These are phyloP conservation scores for Aphaenogaster rudis DNA, from an alignment of 1,140 invertebrate species.

Conservation along the genomic window DNA sequence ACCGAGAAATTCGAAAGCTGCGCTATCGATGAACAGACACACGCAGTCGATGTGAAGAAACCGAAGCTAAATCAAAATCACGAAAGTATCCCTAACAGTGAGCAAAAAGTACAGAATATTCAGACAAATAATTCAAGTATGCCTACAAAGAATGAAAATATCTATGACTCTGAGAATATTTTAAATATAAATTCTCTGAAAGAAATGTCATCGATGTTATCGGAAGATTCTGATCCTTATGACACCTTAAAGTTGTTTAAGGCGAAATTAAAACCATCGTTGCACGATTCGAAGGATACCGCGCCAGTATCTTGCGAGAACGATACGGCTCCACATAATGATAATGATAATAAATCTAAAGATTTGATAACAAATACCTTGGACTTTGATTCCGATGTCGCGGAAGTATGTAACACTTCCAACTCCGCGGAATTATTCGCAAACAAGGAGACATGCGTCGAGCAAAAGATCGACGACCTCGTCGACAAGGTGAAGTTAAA, in stretches of 20 bases:
- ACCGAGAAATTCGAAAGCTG: slow-evolving; percentile 40
- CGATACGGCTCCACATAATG: background rate
- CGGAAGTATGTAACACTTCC: slow-evolving; percentile 49
- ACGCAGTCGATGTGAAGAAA: slow-evolving; percentile 31
- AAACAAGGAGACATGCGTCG: slow-evolving; percentile 19
- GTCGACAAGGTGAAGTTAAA: slow-evolving; percentile 73
- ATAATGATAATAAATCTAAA: slow-evolving; percentile 67
- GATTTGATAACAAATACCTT: slow-evolving; percentile 22
- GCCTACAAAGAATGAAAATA: slow-evolving; percentile 47
- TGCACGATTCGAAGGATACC: slow-evolving; percentile 78
- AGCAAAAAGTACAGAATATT: slow-evolving; percentile 46
- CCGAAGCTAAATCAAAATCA: slow-evolving; percentile 48
- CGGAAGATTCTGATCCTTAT: slow-evolving; percentile 80
- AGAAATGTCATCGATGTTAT: slow-evolving; percentile 78
- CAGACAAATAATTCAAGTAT: slow-evolving; percentile 24
- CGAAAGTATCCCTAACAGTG: slow-evolving; percentile 27
- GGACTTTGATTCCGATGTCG: slow-evolving; percentile 21
- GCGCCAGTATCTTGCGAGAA: slow-evolving; percentile 35
- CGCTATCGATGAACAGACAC: background rate
- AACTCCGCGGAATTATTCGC: slow-evolving; percentile 74
- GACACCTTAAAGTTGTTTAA: slow-evolving; percentile 85
- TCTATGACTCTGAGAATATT: slow-evolving; percentile 44
- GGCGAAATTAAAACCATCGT: slow-evolving; percentile 71
- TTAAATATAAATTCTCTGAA: slow-evolving; percentile 75
- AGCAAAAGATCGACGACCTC: slow-evolving; percentile 43